Conservation (phyloP, 2,113 vertebrate species). For the Channa maculata region DNA sequence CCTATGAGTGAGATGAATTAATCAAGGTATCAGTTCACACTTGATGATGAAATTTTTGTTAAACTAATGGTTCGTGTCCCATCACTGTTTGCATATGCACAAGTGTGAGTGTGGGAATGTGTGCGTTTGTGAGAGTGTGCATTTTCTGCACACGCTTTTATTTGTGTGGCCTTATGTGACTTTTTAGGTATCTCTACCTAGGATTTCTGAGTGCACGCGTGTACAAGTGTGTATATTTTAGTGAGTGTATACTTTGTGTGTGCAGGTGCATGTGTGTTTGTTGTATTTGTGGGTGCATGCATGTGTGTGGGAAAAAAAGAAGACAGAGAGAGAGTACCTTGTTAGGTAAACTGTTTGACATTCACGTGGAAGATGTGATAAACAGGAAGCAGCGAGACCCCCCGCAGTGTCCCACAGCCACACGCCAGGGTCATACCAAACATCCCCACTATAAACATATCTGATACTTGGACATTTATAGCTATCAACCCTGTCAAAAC, state of each 20-base stretch:
- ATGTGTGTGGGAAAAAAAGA: constrained; percentile 46
- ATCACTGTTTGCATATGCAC: background rate
- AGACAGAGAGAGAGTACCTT: constrained; percentile 73
- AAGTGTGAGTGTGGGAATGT: background rate
- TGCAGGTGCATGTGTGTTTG: background rate
- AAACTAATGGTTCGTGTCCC: too few species aligned
- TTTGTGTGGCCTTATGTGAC: background rate
- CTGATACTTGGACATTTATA: constrained; percentile 69
- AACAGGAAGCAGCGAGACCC: constrained; percentile 79
- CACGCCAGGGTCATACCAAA: constrained; percentile 76
- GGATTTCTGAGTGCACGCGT: constrained; percentile 17
- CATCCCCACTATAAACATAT: constrained; percentile 76
- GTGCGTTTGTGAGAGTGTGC: background rate
- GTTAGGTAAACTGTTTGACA: constrained; percentile 84
- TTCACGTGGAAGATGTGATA: constrained; percentile 76
- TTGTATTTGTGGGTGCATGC: constrained; percentile 13
- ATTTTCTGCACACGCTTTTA: background rate
- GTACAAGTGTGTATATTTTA: background rate
- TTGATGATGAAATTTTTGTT: background rate
- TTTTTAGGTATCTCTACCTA: constrained; percentile 24
- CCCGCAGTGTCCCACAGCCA: constrained; percentile 71
- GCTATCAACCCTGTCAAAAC: constrained; percentile 73
- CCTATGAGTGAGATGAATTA: too few species aligned
- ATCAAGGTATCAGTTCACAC: too few species aligned
- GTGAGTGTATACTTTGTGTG: constrained; percentile 7